These are phyloP conservation scores for Eira barbara DNA, from an alignment of 2,113 vertebrate genomes.

Conservation along the genomic window DNA sequence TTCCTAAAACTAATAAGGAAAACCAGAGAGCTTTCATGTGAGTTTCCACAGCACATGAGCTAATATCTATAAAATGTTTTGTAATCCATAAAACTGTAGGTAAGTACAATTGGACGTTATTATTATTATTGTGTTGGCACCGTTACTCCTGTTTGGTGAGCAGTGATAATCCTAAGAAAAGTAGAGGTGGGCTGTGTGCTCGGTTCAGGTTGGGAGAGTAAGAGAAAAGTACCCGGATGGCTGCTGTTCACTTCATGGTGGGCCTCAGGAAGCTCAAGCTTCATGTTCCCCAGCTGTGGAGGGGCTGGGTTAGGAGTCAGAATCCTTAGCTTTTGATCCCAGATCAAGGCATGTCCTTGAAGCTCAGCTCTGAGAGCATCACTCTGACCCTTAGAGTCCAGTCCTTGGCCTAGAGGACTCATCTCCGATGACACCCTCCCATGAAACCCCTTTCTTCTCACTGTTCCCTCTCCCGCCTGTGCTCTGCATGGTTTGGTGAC, in stretches of 20 bases:
- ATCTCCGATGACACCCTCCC: no score
- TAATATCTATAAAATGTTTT: background rate
- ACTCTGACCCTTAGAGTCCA: background rate
- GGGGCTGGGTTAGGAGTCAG: background rate
- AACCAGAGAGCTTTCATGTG: background rate
- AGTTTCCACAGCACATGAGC: background rate
- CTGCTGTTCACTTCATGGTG: no score
- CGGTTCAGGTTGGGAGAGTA: background rate
- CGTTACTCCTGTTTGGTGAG: background rate
- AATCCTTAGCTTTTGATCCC: background rate
- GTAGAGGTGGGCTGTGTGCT: background rate
- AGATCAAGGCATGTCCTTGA: background rate
- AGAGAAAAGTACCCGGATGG: background rate
- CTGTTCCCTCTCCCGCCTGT: background rate
- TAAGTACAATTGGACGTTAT: background rate
- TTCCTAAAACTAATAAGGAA: background rate
- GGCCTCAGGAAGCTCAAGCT: background rate
- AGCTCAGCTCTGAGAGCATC: background rate
- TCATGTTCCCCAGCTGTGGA: background rate
- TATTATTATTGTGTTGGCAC: background rate
- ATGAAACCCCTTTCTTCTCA: background rate
- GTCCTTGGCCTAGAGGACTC: background rate
- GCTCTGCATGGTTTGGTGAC: background rate
- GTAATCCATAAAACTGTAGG: background rate
- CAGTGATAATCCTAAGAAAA: background rate